Evolutionary conservation across 2,113 vertebrate species (phyloP).

Genomic region (Mirza zaza): DNA sequence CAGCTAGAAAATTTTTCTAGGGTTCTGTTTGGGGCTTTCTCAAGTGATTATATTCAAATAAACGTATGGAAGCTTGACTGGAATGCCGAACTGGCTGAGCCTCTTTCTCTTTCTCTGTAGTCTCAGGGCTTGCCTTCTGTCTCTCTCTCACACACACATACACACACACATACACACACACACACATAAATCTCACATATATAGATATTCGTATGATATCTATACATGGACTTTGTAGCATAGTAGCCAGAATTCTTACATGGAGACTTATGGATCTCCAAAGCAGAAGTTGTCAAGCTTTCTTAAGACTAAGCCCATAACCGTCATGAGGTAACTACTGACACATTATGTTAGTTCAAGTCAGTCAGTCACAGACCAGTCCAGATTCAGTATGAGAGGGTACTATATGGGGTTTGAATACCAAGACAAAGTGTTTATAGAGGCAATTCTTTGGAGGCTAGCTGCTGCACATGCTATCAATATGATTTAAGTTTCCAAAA

Average conservation of each 20-base stretch:
- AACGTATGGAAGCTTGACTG: not conserved
- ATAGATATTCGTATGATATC: not conserved
- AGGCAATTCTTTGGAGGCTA: not conserved
- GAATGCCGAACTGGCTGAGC: not conserved
- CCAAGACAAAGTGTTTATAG: not conserved
- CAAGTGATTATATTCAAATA: not conserved
- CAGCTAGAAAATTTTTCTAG: not conserved
- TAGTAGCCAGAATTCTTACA: not conserved
- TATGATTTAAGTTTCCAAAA: not conserved
- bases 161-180: no score
- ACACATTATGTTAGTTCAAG: not conserved
- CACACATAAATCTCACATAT: not conserved
- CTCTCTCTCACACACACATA: no score
- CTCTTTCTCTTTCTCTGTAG: not conserved
- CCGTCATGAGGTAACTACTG: not conserved
- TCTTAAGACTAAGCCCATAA: not conserved
- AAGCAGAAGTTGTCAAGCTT: not conserved
- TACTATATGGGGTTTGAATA: not conserved
- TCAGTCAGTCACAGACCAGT: not conserved
- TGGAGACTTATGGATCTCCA: not conserved
- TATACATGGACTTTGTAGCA: not conserved
- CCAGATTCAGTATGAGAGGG: not conserved
- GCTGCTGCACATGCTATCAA: not conserved
- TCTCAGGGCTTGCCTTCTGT: not conserved
- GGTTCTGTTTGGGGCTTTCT: not conserved